Conservation (phyloP, 2,888 invertebrate genomes). For the Diarsia mendica region DNA sequence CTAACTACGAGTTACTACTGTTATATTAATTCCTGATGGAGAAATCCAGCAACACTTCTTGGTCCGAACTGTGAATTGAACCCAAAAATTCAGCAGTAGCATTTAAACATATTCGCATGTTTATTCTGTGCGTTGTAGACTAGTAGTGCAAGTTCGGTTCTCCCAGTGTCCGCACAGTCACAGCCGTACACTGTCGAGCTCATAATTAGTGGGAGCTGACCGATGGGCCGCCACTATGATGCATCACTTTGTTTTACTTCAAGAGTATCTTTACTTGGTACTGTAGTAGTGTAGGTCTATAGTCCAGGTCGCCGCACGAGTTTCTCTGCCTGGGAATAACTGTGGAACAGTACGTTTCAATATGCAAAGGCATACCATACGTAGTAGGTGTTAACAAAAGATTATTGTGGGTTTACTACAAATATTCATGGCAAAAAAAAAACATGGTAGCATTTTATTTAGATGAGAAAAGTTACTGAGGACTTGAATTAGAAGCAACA, state of each 20-base stretch:
- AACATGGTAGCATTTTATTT: neutral
- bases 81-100: neutral
- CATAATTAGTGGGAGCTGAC: slow-evolving; percentile 23
- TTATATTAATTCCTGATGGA: neutral
- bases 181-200: slow-evolving; percentile 15
- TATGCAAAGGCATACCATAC: neutral
- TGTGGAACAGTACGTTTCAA: too few species aligned
- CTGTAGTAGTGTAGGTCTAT: too few species aligned
- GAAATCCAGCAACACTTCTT: neutral
- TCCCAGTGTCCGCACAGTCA: too few species aligned
- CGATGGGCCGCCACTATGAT: slow-evolving; percentile 28
- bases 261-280: neutral
- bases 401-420: neutral
- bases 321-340: neutral
- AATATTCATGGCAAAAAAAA: too few species aligned
- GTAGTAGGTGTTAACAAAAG: neutral
- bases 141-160: neutral
- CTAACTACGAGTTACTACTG: neutral
- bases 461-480: neutral
- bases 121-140: too few species aligned
- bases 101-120: neutral
- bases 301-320: neutral
- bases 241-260: slow-evolving; percentile 32
- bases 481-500: neutral
- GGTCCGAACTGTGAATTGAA: neutral